Evolutionary conservation across 2,797 vertebrate genomes (phyloP), one percentile per base, ranked within the genome.

Genomic region (Pseudopleuronectes americanus): DNA sequence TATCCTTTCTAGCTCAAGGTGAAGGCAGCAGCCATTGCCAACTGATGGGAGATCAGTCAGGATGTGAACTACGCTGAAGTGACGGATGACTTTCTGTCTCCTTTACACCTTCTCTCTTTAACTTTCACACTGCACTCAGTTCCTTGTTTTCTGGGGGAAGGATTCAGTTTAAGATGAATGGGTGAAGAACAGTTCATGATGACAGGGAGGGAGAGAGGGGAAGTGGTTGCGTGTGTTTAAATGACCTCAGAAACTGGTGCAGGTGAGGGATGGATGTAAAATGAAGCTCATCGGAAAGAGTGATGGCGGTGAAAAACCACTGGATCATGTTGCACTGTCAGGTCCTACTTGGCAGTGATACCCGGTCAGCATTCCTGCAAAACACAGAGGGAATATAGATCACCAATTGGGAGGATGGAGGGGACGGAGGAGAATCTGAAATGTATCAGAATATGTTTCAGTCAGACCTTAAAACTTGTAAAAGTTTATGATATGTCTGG

Each of bases 181-280:
- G 26, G 49, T 24, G 38, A 64, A n/a, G 19, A 43, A 19, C 31
- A 17, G 9, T n/a, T 66, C 33, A 36, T 28, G 14, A 61, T 10
- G 19, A 8, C 31, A 33, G 19, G 17, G 55, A 62, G 28, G 8
- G 28, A 31, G 31, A 64, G 6, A 57, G 3, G 12, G 22, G 41
- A 45, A 6, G 12, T 19, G 57, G 5, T 26, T 28, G 19, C 23
- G 13, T 33, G 21, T 19, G 17, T 45, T 36, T 23, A 47, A 17
- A n/a, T 55, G 33, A 64, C 28, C 38, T 28, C 23, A 22, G 28
- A 55, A 41, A 28, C 8, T 26, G 28, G 10, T 31, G 47, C 45
- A 68, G 36, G 63, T 60, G 71, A 56, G 23, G 70, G 45, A 45
- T n/a, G 24, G 48, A 22, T 62, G 59, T 52, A 74, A 84, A 74